Evolutionary conservation across 2,113 vertebrate species (phyloP).

Genomic region (Tautogolabrus adspersus): DNA sequence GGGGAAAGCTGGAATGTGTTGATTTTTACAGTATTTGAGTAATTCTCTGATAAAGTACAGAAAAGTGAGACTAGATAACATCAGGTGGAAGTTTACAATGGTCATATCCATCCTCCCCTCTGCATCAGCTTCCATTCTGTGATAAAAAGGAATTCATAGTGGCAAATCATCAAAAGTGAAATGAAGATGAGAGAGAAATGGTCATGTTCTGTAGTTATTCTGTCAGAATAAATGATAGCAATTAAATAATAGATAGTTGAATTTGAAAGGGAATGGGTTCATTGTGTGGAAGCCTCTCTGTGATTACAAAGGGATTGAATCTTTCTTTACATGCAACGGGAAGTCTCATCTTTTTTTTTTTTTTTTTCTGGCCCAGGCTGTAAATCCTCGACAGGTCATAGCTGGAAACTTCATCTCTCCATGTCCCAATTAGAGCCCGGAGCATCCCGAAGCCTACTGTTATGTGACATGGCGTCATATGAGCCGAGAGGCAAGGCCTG

Average conservation of each 20-base stretch:
- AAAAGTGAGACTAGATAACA: conserved; percentile 24
- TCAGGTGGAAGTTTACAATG: conserved; percentile 44
- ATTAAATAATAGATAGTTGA: conserved; percentile 81
- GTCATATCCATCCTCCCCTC: conserved; percentile 43
- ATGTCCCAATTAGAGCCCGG: conserved; percentile 77
- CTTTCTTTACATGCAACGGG: conserved; percentile 66
- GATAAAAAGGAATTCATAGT: conserved; percentile 62
- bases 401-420: conserved; percentile 73
- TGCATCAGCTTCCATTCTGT: conserved; percentile 41
- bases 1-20: conserved; percentile 22
- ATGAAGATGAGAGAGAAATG: conserved; percentile 42
- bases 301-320: conserved; percentile 71
- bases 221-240: conserved; percentile 77
- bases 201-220: conserved; percentile 64
- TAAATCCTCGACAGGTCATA: conserved; percentile 67
- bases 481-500: conserved; percentile 52
- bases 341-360: conserved; percentile 61
- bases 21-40: conserved; percentile 28
- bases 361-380: conserved; percentile 54
- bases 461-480: conserved; percentile 70
- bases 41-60: conserved; percentile 37
- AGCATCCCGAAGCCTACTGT: conserved; percentile 62
- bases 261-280: conserved; percentile 76
- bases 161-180: conserved; percentile 62
- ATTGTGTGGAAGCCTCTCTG: conserved; percentile 64